These are phyloP conservation scores for Apogon hyalosoma DNA, from an alignment of 2,797 vertebrate species.

Conservation along the genomic window DNA sequence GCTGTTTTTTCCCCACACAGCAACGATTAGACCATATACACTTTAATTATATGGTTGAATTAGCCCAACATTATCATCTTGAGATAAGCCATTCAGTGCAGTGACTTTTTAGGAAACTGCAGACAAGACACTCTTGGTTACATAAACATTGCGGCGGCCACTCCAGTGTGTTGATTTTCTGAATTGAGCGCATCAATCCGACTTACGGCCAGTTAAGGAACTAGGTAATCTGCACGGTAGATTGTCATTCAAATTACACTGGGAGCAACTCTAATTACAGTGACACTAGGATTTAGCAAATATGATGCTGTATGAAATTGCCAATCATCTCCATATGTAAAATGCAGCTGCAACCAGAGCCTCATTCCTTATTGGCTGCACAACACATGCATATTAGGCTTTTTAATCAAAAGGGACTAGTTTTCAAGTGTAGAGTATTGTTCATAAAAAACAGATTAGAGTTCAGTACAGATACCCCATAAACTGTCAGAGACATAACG, in stretches of 20 bases:
- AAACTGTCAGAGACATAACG: constrained; percentile 11
- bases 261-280: constrained; percentile 43
- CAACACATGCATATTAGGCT: constrained; percentile 38
- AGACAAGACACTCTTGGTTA: constrained; percentile 18
- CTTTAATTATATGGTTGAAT: constrained; percentile 73
- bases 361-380: constrained; percentile 23
- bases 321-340: constrained; percentile 42
- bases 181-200: constrained; percentile 10
- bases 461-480: constrained; percentile 6
- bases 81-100: constrained; percentile 52
- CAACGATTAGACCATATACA: constrained; percentile 34
- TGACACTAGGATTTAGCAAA: constrained; percentile 44
- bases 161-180: constrained; percentile 9
- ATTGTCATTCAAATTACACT: constrained; percentile 36
- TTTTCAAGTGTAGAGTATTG: constrained; percentile 30
- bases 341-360: constrained; percentile 28
- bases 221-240: constrained; percentile 28
- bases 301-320: constrained; percentile 36
- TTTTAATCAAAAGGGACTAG: constrained; percentile 30
- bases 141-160: constrained; percentile 9
- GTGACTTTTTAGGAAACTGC: constrained; percentile 46
- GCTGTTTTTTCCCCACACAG: constrained; percentile 2
- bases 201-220: constrained; percentile 2
- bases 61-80: constrained; percentile 55
- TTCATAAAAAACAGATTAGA: constrained; percentile 29